Evolutionary conservation across 2,797 vertebrate species (phyloP), one percentile per base, ranked within the genome.

Genomic region (Oryzias dopingdopingensis): DNA sequence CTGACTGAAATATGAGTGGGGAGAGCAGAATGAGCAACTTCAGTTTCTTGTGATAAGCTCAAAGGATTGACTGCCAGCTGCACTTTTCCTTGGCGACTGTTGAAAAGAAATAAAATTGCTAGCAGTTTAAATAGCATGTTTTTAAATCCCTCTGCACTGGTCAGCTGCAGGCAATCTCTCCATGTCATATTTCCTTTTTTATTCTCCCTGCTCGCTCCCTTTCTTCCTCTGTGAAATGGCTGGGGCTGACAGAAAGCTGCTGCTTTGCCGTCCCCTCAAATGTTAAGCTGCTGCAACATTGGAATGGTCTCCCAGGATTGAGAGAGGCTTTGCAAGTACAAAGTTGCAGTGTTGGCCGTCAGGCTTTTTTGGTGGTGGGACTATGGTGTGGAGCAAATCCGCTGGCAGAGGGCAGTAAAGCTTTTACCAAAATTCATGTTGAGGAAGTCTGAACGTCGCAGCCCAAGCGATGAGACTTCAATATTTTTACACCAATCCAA

Each of bases 101-200:
- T 55, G 57, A 78, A 67, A 46, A 1, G 37, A 15, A 56, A 71
- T 63, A 61, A 80, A 77, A 75, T n/a, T 26, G 73, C 81, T 84
- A 47, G 50, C 62, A 57, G 62, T 86, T 88, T 87, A 85, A 88
- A 87, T 81, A 75, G 74, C 77, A 70, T 72, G 73, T 79, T 89
- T 86, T 79, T 79, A 88, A 91, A 89, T 86, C 83, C 81, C 66
- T 79, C 80, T 84, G 85, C 74, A 77, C 61, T 74, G 71, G 72
- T 74, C 78, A 65, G 70, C 84, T 70, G 66, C 58, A 72, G 79
- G 80, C 85, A 78, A 72, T 79, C 74, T 74, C 83, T 54, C 65
- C 65, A 86, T 84, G 76, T 76, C 77, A 80, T 62, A 71, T 77
- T 82, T 77, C 65, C 60, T 51, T 20, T 66, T 62, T 16, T 43